Evolutionary conservation across 2,113 vertebrate genomes (phyloP).

Genomic region (Pimephales promelas): DNA sequence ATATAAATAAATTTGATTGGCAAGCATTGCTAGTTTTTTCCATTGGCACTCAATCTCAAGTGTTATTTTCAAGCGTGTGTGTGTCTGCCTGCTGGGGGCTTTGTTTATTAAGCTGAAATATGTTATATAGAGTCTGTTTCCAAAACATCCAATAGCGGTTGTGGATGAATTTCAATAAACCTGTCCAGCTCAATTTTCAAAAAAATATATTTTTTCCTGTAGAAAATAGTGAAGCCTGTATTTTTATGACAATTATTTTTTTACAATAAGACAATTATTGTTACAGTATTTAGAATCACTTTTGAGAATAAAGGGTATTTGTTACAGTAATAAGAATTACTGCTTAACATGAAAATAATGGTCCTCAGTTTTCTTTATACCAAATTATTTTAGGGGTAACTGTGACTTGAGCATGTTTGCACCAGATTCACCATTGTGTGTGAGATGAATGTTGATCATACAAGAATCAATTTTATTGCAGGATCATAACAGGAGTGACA

Average conservation of each 20-base stretch:
- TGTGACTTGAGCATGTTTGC: not conserved
- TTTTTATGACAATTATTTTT: not conserved
- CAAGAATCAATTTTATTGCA: not conserved
- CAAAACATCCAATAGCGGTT: not conserved
- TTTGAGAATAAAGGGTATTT: not conserved
- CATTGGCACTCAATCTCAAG: not conserved
- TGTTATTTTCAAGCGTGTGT: not conserved
- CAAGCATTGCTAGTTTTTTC: not conserved
- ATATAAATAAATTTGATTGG: constrained; percentile 2
- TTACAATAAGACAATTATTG: not conserved
- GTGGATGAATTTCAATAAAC: constrained; percentile 12
- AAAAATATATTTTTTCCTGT: not conserved
- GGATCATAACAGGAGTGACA: not conserved
- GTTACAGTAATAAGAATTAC: not conserved
- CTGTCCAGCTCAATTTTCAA: not conserved
- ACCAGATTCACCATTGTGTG: not conserved
- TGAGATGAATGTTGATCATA: not conserved
- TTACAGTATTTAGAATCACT: not conserved
- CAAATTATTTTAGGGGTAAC: not conserved
- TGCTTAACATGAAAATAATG: no score
- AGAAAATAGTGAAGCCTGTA: not conserved
- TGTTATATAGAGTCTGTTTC: constrained; percentile 3
- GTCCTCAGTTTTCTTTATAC: not conserved
- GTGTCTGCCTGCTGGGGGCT: not conserved
- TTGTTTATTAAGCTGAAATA: constrained; percentile 5